Evolutionary conservation across 2,113 vertebrate species (phyloP).

Genomic region (Isichthys henryi): DNA sequence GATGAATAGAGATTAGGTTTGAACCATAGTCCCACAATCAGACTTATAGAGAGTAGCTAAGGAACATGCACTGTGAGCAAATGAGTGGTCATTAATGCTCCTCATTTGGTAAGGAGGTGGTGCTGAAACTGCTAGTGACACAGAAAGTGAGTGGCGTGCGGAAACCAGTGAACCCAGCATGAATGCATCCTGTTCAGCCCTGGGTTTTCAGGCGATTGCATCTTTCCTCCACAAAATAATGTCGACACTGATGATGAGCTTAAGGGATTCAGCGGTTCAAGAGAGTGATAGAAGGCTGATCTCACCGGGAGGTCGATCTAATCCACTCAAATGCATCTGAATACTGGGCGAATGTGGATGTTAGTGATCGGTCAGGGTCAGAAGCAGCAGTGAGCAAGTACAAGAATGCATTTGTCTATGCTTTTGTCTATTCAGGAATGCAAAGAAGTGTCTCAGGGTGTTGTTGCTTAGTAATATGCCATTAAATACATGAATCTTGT

Average conservation of each 20-base stretch:
- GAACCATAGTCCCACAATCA: neutral
- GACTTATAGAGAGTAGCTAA: neutral
- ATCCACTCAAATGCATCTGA: neutral
- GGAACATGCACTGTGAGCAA: neutral
- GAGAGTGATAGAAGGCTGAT: neutral
- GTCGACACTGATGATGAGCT: neutral
- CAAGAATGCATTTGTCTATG: neutral
- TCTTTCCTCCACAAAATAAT: neutral
- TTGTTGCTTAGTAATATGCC: neutral
- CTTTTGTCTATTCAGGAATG: neutral
- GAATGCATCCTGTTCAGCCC: neutral
- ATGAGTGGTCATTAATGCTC: neutral
- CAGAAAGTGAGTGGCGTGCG: neutral
- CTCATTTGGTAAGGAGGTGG: neutral
- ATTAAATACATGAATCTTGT: neutral
- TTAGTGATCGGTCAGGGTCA: neutral
- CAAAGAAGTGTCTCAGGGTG: neutral
- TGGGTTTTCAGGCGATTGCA: neutral
- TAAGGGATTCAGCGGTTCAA: neutral
- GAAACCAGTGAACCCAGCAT: neutral
- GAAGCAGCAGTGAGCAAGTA: neutral
- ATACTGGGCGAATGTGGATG: neutral
- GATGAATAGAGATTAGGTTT: neutral
- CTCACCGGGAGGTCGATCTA: neutral
- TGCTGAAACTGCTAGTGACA: neutral